Base-by-base conservation (phyloP, 2,113 vertebrate genomes). In the Rousettus leschenaultii region DNA sequence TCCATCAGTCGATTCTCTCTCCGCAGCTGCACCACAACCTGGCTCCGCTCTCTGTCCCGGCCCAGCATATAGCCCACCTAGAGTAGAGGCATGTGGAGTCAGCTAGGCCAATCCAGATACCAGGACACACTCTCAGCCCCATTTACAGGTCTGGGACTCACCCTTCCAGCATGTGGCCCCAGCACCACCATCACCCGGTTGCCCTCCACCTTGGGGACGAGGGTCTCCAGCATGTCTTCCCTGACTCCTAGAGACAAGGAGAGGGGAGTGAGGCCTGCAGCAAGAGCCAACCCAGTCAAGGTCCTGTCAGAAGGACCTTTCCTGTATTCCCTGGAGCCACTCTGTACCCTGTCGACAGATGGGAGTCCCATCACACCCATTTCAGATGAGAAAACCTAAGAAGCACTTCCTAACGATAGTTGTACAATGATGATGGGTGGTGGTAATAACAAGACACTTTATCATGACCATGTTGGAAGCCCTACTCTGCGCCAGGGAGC, bases 141-240 rank as follows among this genome's bases (percentile, higher is more conserved):
- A 21, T 24, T 77, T 55, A 59, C 88, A 88, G 77, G 68, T 79
- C 22, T 38, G 38, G 48, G 22, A 93, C 98, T 97, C 93, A 99
- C 99, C 99, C 98, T 98, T 90, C 99, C 99, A 85, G 97, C 96
- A 86, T 99, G 98, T 82, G 99, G 97, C 7, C 99, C 99, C 88
- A 99, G 97, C 3, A 99, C 99, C 75, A 99, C 99, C 99, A 99
- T 99, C 51, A 99, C 93, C 28, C 77, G 85, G 22, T 99, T 98
- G 0, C 97, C 48, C 22, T 99, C 98, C 0, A 89, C 97, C 98
- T 99, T 99, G n/a, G 99, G 99, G 82, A 99, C 94, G 7, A 99
- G 98, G 8, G 99, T 99, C 97, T 99, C 99, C 97, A 99, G 94
- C 99, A 99, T 99, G 78, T 95, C 12, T 88, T 98, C 97, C 84